Evolutionary conservation across 2,888 invertebrate species (phyloP).

Genomic region (Gymnoscelis rufifasciata): DNA sequence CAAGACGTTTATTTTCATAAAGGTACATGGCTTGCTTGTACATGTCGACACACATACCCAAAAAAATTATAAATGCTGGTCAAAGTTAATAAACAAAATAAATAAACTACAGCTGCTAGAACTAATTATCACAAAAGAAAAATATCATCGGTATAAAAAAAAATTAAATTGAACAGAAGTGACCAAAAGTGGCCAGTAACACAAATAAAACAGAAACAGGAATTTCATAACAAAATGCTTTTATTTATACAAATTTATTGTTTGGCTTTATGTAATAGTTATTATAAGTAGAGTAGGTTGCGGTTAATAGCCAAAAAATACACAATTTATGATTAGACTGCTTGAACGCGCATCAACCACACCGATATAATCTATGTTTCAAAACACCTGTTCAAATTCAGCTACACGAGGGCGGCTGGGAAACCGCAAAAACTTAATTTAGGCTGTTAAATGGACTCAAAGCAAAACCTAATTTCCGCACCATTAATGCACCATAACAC

Average conservation of each 20-base stretch:
- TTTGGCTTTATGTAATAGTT: background rate
- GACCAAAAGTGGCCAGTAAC: background rate
- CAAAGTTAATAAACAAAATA: too few species aligned
- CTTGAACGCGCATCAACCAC: constrained; percentile 19
- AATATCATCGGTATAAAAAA: too few species aligned
- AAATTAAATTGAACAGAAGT: too few species aligned
- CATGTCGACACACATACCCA: too few species aligned
- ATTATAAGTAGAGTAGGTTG: constrained; percentile 1
- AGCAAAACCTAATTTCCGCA: constrained; percentile 69
- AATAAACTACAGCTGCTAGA: too few species aligned
- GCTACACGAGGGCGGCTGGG: constrained; percentile 25
- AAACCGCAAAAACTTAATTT: constrained; percentile 47
- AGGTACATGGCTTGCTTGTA: too few species aligned
- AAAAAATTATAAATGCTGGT: too few species aligned
- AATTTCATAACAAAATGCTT: background rate
- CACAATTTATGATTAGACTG: background rate
- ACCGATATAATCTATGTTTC: constrained; percentile 38
- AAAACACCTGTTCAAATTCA: constrained; percentile 50
- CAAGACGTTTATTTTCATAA: too few species aligned
- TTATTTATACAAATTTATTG: background rate
- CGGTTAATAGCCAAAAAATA: background rate
- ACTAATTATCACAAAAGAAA: too few species aligned
- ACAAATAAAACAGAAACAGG: background rate
- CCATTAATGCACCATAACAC: constrained; percentile 60
- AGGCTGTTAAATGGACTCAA: constrained; percentile 39